Percentiles rank a stretch among this genome's conserved stretches.
Conservation (phyloP, 2,888 invertebrate genomes). For the Hedychridium roseum region DNA sequence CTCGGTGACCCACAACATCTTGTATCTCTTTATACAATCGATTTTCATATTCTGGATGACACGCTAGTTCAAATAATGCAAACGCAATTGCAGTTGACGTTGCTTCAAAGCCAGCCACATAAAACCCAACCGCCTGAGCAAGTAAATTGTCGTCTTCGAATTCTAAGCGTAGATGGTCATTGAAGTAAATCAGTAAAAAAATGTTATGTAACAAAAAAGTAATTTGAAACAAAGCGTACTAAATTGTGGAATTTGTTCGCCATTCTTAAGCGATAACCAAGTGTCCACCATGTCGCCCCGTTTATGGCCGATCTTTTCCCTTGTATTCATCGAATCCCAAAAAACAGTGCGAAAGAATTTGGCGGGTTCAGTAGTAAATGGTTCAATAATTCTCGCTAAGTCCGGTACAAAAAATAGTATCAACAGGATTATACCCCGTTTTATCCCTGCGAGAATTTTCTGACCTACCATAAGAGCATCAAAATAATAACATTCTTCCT, state of each 20-base stretch:
- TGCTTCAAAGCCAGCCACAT: constrained; percentile 49
- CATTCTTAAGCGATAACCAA: constrained; percentile 43
- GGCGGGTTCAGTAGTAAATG: constrained; percentile 35
- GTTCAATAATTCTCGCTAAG: constrained; percentile 30
- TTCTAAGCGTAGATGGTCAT: constrained; percentile 24
- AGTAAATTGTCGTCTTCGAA: constrained; percentile 49
- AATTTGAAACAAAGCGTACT: constrained; percentile 26
- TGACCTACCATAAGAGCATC: constrained; percentile 32
- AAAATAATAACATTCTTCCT: not conserved
- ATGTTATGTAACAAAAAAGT: not conserved
- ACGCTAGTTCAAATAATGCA: constrained; percentile 41
- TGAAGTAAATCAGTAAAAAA: constrained; percentile 2
- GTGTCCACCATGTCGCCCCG: constrained; percentile 47
- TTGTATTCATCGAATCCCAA: constrained; percentile 41
- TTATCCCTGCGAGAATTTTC: constrained; percentile 35
- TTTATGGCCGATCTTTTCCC: constrained; percentile 36
- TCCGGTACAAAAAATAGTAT: constrained; percentile 46
- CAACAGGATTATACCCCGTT: constrained; percentile 38
- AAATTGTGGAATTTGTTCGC: constrained; percentile 40
- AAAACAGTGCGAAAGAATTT: constrained; percentile 45
- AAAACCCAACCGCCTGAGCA: constrained; percentile 46
- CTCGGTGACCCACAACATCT: constrained; percentile 12
- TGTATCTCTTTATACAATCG: constrained; percentile 35
- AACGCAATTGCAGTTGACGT: constrained; percentile 44
- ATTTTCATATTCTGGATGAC: constrained; percentile 35